Base-by-base conservation (phyloP, 2,888 invertebrate species). In the Dasysyrphus albostriatus region DNA sequence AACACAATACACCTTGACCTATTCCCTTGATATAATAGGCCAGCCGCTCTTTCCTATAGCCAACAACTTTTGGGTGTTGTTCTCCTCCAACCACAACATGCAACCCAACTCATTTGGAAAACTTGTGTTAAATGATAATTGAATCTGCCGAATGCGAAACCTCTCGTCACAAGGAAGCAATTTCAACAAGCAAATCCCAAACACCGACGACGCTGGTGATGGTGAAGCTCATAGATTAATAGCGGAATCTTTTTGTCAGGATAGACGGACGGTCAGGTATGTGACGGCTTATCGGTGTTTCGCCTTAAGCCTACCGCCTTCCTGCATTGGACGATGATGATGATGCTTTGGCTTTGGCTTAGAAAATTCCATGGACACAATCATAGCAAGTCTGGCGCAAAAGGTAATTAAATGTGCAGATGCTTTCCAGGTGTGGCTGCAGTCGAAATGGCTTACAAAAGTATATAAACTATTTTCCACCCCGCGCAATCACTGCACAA, bases 401-500 rank as follows among this genome's bases (percentile, higher is more conserved):
- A 79, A 77, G 67, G 87, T 87, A 87, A 83, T 87, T 87, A 87
- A 87, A 87, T 87, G 87, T 87, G 79, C 75, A 83, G 87, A 87
- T 83, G 83, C 75, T 67, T 74, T 79, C 78, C 87, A 87, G 87
- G 87, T 87, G 87, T 87, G 87, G 87, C 75, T 59, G 79, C 16
- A 34, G 67, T 47, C 51, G 59, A 65, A 63, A 59, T 32, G 47
- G 19, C 47, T 56, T 34, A 24, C n/a, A 51, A 70, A 58, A 32
- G 70, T 49, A 70, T 24, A 49, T 44, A 58, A 37, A 34, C n/a
- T 59, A 72, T 39, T 72, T 49, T 54, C 80, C 85, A 76, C 70
- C 77, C 81, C 74, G 82, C 78, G 56, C 83, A 83, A 79, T 87
- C 70, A 75, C 70, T 59, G 56, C 47, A 58, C 47, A 58, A 8